Evolutionary conservation across 2,888 invertebrate species (phyloP), one percentile per base, ranked within the genome.

Genomic region (Cyaniris semiargus): DNA sequence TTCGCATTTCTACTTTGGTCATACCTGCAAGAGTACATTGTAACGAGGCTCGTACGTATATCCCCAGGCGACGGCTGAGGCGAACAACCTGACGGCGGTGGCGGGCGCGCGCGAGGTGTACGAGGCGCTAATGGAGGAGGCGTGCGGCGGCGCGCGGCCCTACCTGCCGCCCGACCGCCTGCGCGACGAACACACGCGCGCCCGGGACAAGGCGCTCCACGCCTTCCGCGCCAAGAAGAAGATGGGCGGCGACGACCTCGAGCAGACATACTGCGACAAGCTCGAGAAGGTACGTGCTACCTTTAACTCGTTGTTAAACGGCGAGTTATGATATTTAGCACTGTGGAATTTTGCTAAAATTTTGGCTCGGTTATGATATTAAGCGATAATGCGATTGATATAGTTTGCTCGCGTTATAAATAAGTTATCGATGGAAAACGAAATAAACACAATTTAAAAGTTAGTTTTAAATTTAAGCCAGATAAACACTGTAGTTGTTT

Each of bases 211-310:
- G 66, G 97, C 98, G 13, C 87, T 95, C 77, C 91, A 90, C 80
- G 85, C 87, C 82, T 99, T 99, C 91, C 95, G 96, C 80, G 95
- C 95, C 80, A 97, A 97, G 87, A 95, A 98, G 84, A 99, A 99
- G 95, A 99, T 99, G 99, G 99, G 99, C 0, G 99, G 99, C 1
- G 97, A 97, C 56, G 98, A 98, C 85, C 97, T 99, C 88, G 97
- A 98, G 78, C 95, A 96, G 85, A 95, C 94, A 58, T 99, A 98
- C 87, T 95, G 96, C 83, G 96, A 96, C 78, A 96, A 97, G 87
- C 93, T 99, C 76, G 94, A 96, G 80, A 95, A 95, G 90, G 97
- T 97, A 87, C 56, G 60, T 5, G 60, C 10, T 44, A 44, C 2
- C 44, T 31, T 31, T n/a, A n/a, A n/a, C 27, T 34, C 34, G 34